phyloP scores from a whole-genome alignment of 2,113 vertebrate genomes.

The Dasyornis broadbenti region DNA sequence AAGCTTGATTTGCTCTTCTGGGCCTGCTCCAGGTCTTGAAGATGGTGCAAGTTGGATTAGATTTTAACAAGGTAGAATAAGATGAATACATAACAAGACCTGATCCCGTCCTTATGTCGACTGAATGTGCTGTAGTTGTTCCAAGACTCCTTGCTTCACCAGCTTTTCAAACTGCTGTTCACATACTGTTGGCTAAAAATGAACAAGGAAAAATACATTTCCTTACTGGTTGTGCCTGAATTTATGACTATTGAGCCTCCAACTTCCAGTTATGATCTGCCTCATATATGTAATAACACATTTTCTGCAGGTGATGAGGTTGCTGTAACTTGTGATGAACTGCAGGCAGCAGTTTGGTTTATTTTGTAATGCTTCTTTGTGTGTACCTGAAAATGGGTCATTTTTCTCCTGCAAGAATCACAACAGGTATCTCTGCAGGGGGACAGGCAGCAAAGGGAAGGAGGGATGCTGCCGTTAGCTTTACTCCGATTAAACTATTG shows the following conservation, averaged over 20 bases:
- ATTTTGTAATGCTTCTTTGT: constrained; percentile 58
- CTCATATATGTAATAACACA: constrained; percentile 54
- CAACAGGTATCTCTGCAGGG: constrained; percentile 61
- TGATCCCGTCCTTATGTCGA: background rate
- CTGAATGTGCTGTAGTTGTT: background rate
- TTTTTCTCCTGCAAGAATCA: constrained; percentile 63
- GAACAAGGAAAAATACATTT: background rate
- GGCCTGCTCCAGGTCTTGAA: background rate
- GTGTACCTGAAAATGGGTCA: constrained; percentile 62
- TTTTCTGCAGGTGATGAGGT: constrained; percentile 56
- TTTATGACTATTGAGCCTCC: constrained; percentile 19
- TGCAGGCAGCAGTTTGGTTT: constrained; percentile 34
- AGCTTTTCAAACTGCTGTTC: constrained; percentile 35
- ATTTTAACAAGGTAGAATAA: constrained; percentile 36
- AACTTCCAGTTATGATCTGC: constrained; percentile 47
- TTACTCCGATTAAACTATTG: background rate
- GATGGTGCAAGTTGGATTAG: background rate
- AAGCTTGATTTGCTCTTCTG: constrained; percentile 35
- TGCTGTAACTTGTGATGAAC: constrained; percentile 55
- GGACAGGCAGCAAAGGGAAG: background rate
- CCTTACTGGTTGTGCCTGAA: constrained; percentile 10
- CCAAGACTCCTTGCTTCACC: background rate
- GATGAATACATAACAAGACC: constrained; percentile 36
- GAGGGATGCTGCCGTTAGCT: background rate
- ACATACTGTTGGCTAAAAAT: constrained; percentile 1